Conservation (phyloP, 2,888 invertebrate species). For the Thecocarcelia acutangulata region DNA sequence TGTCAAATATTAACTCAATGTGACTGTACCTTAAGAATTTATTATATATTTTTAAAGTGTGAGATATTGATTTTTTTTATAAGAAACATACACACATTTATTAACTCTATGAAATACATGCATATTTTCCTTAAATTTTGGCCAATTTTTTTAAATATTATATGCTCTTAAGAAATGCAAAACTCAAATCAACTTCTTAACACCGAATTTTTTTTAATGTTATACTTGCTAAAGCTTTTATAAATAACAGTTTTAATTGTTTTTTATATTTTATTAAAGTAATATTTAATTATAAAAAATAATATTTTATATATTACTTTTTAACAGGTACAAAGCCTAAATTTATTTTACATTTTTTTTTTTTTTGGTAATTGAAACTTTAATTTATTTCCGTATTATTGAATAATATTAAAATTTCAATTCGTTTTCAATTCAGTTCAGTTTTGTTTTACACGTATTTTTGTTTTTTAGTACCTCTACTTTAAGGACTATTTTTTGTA, state of each 20-base stretch:
- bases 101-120: background rate
- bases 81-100: too few relatives aligned
- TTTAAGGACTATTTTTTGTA: conserved; percentile 2
- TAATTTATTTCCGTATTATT: conserved; percentile 29
- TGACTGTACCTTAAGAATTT: too few relatives aligned
- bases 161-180: conserved; percentile 58
- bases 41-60: too few relatives aligned
- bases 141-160: conserved; percentile 39
- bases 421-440: background rate
- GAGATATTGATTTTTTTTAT: background rate
- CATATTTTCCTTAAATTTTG: conserved; percentile 33
- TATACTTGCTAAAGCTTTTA: conserved; percentile 12
- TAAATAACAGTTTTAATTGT: background rate
- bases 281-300: background rate
- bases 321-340: conserved; percentile 63
- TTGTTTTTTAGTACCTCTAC: conserved; percentile 1
- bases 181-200: conserved; percentile 32
- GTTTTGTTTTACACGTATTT: conserved; percentile 2
- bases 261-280: conserved; percentile 16
- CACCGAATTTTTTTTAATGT: conserved; percentile 41
- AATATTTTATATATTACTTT: conserved; percentile 56
- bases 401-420: conserved; percentile 63
- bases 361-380: conserved; percentile 18
- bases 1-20: too few relatives aligned
- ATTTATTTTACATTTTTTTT: conserved; percentile 28